Conservation (phyloP, 1,140 invertebrate genomes). For the Gryllus bimaculatus region DNA sequence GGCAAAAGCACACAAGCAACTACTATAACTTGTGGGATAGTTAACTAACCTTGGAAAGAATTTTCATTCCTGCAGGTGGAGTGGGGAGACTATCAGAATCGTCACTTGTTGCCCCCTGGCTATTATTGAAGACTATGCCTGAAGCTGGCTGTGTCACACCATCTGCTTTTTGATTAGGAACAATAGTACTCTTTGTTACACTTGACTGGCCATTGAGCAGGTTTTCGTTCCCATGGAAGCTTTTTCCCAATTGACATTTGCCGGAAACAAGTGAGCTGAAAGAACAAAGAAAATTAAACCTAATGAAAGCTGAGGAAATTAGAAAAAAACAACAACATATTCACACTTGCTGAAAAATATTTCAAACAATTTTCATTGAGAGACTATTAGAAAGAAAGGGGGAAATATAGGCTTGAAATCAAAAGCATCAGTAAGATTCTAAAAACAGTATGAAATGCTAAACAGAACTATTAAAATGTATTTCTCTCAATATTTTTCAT, state of each 20-base stretch:
- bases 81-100: background rate
- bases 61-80: background rate
- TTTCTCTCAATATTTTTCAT: too few relatives aligned
- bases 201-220: constrained; percentile 16
- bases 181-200: constrained; percentile 9
- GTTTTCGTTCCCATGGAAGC: background rate
- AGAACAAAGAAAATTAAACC: constrained; percentile 7
- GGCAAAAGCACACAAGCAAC: too few relatives aligned
- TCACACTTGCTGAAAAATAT: too few relatives aligned
- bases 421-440: too few relatives aligned
- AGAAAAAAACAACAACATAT: background rate
- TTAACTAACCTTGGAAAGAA: background rate
- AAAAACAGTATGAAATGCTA: too few relatives aligned
- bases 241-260: constrained; percentile 17
- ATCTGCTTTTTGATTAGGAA: background rate
- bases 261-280: constrained; percentile 20
- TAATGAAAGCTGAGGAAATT: background rate
- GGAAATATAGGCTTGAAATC: too few relatives aligned
- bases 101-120: background rate
- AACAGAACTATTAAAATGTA: too few relatives aligned
- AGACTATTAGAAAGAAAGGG: too few relatives aligned
- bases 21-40: too few relatives aligned
- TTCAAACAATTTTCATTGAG: too few relatives aligned
- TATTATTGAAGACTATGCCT: background rate
- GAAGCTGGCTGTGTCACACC: background rate